Evolutionary conservation across 2,113 vertebrate genomes (phyloP), one percentile per base, ranked within the genome.

Genomic region (Indri indri): DNA sequence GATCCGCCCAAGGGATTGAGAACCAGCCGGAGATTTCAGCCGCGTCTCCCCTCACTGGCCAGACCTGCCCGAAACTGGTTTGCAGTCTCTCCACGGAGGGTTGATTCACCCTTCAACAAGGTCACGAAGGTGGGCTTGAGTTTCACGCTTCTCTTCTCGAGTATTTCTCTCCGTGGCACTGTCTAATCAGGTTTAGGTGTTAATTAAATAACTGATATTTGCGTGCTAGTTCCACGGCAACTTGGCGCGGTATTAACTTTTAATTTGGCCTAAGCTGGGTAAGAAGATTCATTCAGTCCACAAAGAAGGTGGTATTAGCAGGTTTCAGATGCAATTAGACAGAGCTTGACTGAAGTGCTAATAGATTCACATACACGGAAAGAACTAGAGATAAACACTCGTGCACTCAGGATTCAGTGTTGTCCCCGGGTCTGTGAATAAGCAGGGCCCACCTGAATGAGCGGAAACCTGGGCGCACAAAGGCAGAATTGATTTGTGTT

Each of bases 131-230:
- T 82, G 57, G 97, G 95, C 96, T 95, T 27, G 95, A 77, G 85
- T 98, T 98, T 96, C 89, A 90, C 2, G 91, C 96, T 97, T 97
- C 97, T 98, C 88, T 98, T 98, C 97, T 97, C n/a, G 98, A 98
- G 97, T 96, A 97, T 98, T 98, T 98, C 97, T 98, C 97, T 98
- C 97, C 86, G 97, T 96, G 96, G 96, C 97, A 97, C 98, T 97
- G 96, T 98, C 98, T 99, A 98, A 98, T 98, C 98, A 98, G 98
- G 97, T 98, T 98, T 98, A 98, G 98, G 97, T 98, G 98, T 98
- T 98, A 98, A 99, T 98, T 99, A 99, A 99, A 98, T 98, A 99
- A 98, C 98, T 98, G 98, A 98, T 98, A 98, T 98, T 98, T 98
- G 98, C 98, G 98, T 98, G 97, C 98, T 98, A 92, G 96, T 98